Evolutionary conservation across 1,140 invertebrate genomes (phyloP), one percentile per base, ranked within the genome.

Genomic region (Archivesica marissinica): DNA sequence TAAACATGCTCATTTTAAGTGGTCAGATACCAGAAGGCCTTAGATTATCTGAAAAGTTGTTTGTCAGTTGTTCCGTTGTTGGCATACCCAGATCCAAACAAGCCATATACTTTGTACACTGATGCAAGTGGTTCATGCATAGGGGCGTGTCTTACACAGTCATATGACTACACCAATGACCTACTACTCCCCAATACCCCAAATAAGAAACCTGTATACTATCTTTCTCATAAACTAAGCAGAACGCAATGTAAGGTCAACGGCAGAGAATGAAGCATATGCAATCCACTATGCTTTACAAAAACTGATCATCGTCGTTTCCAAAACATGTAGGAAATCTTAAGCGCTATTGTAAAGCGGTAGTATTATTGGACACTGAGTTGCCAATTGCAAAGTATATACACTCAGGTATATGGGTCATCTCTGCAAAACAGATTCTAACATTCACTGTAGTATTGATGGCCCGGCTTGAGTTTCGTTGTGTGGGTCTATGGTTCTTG

Each of bases 241-340:
- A 15, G 35, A 3, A 85, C 86, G 30, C 87, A 92, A 66, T 47
- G 17, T 1, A 30, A 52, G 87, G 80, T 44, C 88, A 0, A 87
- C 80, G 0, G 87, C 89, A 0, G 89, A 90, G 50, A 87, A 88
- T 52, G 88, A 92, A 79, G 68, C 75, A 0, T 90, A 52, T 54
- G 88, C 86, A 2, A 89, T 93, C 0, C 39, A 91, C 44, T 89
- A 81, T 78, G 87, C 87, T 0, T 44, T 92, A 0, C 83, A 91
- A 25, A 90, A 92, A 70, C 83, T 91, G n/a, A n/a, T n/a, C n/a
- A n/a, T n/a, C n/a, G n/a, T n/a, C n/a, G n/a, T n/a, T n/a, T n/a
- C n/a, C n/a, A n/a, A n/a, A n/a, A n/a, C n/a, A n/a, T n/a, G n/a
- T n/a, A n/a, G n/a, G n/a, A n/a, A n/a, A n/a, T n/a, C n/a, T n/a